Evolutionary conservation across 2,888 invertebrate species (phyloP), one percentile per base, ranked within the genome.

Genomic region (Xestia sexstrigata): DNA sequence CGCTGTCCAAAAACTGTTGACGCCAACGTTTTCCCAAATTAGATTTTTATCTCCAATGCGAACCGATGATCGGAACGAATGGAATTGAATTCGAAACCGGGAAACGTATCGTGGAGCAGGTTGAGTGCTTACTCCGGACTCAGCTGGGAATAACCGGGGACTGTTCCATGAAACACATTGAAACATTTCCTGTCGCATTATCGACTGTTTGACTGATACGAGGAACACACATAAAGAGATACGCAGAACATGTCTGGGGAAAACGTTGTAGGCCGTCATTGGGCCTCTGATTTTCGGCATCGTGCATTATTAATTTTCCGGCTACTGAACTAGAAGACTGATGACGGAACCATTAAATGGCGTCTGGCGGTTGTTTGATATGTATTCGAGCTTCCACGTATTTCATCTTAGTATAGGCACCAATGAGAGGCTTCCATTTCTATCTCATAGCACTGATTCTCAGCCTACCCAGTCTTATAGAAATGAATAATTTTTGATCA

Each of bases 21-120:
- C 89, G 91, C 88, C 89, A 87, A 77, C 92, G 89, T 91, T 92
- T 91, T 85, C 88, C 90, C 88, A 91, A 92, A 92, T 92, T 92
- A 92, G 92, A 92, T 92, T 92, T 91, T 92, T 92, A 92, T 92
- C 89, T 90, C 87, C 88, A 92, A 91, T 91, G 90, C 89, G 93
- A 90, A 85, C 89, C 92, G 92, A 91, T 92, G 91, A 92, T 92
- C 92, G 93, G 92, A 92, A 92, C 91, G 92, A 90, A 92, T 91
- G 90, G 90, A 92, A 92, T 92, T 92, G 92, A 92, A 92, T 92
- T 91, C 89, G 88, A 88, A 89, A 87, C 89, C 87, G 90, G 92
- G 88, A 89, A 90, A 88, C 86, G 89, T 89, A 88, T 88, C 86
- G 86, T 70, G 79, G 85, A 83, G 83, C 90, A 83, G 86, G 85